Evolutionary conservation across 1,140 invertebrate genomes (phyloP), one percentile per base, ranked within the genome.

Genomic region (Tachypleus tridentatus): DNA sequence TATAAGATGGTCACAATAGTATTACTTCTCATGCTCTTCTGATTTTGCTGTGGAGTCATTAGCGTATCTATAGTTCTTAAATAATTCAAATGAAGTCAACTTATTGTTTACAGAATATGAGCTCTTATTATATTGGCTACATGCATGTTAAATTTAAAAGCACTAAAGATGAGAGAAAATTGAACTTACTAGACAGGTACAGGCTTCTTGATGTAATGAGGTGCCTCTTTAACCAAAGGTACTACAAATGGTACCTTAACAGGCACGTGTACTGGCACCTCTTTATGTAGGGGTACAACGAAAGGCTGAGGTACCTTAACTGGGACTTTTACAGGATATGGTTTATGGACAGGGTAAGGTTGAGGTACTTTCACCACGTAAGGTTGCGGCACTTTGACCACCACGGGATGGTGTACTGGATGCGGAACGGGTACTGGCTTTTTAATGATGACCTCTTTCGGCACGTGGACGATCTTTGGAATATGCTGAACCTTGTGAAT

Each of bases 351-450:
- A 5, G 72, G 67, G 3, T 67, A 63, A 11, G 68, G 72, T 58
- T 72, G 72, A 10, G 72, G 72, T 48, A 73, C 63, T 52, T 69
- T 69, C 47, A 72, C 61, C n/a, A 71, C 49, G 50, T 64, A 65
- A 1, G 67, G 67, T 61, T 71, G 68, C 11, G 70, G 71, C 5
- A 69, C 67, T 11, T 71, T 66, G 47, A 70, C 63, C 4, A 72
- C 64, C 63, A 69, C 71, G 49, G 66, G 69, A 11, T 70, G 66
- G 54, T 67, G 70, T 47, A 72, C 66, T 9, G 66, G 63, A 54
- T 71, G 72, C 51, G 69, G 74, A 10, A 76, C 74, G 64, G 75
- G 75, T 57, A 71, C 70, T 6, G 64, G 66, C 49, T 72, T 73
- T 59, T 76, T 73, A 61, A 76, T 76, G 60, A 61, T 63, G 6